Evolutionary conservation across 1,140 invertebrate species (phyloP).

Genomic region (Nylanderia fulva): DNA sequence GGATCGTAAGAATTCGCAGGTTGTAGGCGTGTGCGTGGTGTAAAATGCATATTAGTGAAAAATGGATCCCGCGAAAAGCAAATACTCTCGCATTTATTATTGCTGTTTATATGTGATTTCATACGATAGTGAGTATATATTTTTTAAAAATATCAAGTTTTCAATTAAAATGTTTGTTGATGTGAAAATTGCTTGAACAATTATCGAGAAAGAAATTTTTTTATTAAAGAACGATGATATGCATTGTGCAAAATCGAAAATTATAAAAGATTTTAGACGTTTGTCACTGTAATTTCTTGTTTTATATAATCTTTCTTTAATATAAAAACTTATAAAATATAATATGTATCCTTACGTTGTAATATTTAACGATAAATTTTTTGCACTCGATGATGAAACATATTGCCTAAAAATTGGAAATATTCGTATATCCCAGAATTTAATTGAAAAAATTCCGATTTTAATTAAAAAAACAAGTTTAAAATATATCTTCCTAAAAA

Average conservation of each 20-base stretch:
- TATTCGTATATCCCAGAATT: not conserved
- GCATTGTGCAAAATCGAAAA: not conserved
- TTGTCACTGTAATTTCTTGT: constrained; percentile 26
- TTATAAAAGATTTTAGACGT: not conserved
- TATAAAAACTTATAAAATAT: not conserved
- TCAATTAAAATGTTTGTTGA: not conserved
- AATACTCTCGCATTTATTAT: not conserved
- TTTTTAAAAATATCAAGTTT: not conserved
- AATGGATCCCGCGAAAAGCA: constrained; percentile 47
- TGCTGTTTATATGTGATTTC: not conserved
- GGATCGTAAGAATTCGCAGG: constrained; percentile 36
- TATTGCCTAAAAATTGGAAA: not conserved
- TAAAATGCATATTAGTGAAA: constrained; percentile 48
- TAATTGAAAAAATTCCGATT: not conserved
- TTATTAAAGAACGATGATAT: not conserved
- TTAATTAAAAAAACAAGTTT: not conserved
- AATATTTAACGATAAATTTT: not conserved
- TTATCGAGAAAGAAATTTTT: not conserved
- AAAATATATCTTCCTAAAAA: not conserved
- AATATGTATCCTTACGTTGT: not conserved
- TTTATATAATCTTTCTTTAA: not conserved
- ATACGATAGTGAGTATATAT: too few species aligned
- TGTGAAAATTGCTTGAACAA: not conserved
- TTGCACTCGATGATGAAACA: not conserved
- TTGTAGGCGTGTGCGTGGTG: constrained; percentile 32